Conservation (phyloP, 2,888 invertebrate species). For the Diloba caeruleocephala region DNA sequence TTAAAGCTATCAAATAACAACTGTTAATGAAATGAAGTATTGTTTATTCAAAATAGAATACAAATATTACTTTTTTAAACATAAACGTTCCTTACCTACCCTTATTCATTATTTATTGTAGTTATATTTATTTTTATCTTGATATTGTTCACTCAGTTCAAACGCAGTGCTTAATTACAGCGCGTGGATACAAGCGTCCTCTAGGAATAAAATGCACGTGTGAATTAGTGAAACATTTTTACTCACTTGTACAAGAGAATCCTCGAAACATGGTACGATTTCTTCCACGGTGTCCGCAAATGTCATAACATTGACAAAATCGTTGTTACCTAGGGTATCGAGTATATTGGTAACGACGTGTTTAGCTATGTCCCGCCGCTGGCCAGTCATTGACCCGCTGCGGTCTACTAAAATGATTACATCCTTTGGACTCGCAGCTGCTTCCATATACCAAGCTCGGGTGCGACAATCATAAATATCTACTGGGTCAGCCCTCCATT, state of each 20-base stretch:
- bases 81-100: too few relatives aligned
- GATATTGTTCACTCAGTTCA: slow-evolving; percentile 7
- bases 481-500: slow-evolving; percentile 94
- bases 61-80: too few relatives aligned
- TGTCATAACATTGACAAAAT: slow-evolving; percentile 98
- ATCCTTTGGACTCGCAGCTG: slow-evolving; percentile 99
- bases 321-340: slow-evolving; percentile 98
- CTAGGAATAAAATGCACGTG: not conserved
- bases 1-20: too few relatives aligned
- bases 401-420: slow-evolving; percentile 95
- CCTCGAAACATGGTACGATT: slow-evolving; percentile 96
- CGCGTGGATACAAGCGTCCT: not conserved
- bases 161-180: not conserved
- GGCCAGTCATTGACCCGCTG: slow-evolving; percentile 97
- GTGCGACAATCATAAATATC: slow-evolving; percentile 99
- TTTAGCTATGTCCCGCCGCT: slow-evolving; percentile 96
- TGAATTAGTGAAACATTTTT: not conserved
- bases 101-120: too few relatives aligned
- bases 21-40: too few relatives aligned
- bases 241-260: slow-evolving; percentile 95
- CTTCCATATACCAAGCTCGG: slow-evolving; percentile 99
- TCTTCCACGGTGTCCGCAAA: slow-evolving; percentile 95
- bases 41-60: too few relatives aligned
- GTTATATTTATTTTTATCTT: slow-evolving; percentile 23
- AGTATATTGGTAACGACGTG: slow-evolving; percentile 96